These are phyloP conservation scores for Malthinus seriepunctatus DNA, from an alignment of 2,888 invertebrate genomes.

Conservation along the genomic window DNA sequence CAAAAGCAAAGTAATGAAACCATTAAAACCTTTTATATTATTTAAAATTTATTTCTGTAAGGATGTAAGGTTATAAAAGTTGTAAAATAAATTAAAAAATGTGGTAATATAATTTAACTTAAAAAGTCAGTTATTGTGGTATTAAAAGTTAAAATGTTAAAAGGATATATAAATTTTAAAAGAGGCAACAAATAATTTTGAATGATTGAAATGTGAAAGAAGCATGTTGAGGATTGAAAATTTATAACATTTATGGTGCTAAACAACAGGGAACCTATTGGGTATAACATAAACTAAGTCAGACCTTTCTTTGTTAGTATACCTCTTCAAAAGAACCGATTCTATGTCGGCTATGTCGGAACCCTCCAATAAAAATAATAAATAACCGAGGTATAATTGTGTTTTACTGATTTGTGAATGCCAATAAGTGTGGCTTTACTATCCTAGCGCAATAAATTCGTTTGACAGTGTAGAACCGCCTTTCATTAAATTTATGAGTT, in stretches of 20 bases:
- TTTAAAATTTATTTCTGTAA: too few relatives aligned
- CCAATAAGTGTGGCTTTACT: conserved; percentile 43
- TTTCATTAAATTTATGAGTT: conserved; percentile 48
- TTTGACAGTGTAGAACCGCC: conserved; percentile 43
- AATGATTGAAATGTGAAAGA: conserved; percentile 11
- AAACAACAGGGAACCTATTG: conserved; percentile 21
- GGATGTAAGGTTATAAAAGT: too few relatives aligned
- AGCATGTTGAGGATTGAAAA: background rate
- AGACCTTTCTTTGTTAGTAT: conserved; percentile 39
- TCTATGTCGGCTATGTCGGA: conserved; percentile 34
- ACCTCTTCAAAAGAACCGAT: conserved; percentile 45
- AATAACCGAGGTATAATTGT: conserved; percentile 46
- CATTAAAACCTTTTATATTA: too few relatives aligned
- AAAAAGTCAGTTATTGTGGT: too few relatives aligned
- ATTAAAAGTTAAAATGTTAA: too few relatives aligned
- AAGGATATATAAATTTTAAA: too few relatives aligned
- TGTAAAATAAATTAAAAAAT: too few relatives aligned
- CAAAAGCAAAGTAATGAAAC: too few relatives aligned
- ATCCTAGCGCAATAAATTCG: conserved; percentile 42
- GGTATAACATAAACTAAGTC: conserved; percentile 31
- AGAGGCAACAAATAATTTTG: background rate
- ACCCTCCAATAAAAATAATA: conserved; percentile 42
- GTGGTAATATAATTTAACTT: too few relatives aligned
- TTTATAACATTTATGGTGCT: conserved; percentile 19
- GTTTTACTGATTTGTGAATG: conserved; percentile 48